Base-by-base conservation (phyloP, 2,113 vertebrate species). In the Rutilus rutilus region DNA sequence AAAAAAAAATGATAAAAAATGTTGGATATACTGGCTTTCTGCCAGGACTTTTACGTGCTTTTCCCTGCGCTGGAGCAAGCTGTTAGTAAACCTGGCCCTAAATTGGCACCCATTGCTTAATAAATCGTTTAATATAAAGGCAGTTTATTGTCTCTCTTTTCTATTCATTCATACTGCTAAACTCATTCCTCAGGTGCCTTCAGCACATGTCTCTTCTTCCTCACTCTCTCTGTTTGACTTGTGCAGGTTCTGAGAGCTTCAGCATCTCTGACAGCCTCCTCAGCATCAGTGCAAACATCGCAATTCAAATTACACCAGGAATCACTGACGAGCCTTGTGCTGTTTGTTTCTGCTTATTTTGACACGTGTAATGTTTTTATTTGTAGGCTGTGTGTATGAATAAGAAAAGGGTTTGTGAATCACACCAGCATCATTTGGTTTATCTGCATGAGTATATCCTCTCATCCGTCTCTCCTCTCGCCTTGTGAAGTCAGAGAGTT, bases 401-500 rank as follows among this genome's bases (percentile, higher is more conserved):
- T 88, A 87, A 88, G 89, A 91, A 88, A 89, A 74, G 83, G 85
- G 81, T 87, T 91, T 89, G 89, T 89, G 88, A 90, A 88, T 90
- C 89, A 78, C 89, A 91, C 90, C 87, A 87, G 86, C 91, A 89
- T 90, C 90, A 90, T 90, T 86, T 25, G 77, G 85, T 90, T 93
- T 89, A 91, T 93, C 90, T 91, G 76, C 39, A 60, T 59, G 78
- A 45, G 78, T 9, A 42, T 42, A 23, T 82, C 62, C 64, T 82
- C 79, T 67, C 78, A 62, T 60, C 30, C 21, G 86, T 87, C 89
- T 90, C 82, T 89, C 73, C 27, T 78, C 74, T 89, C 78, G 86
- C 87, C 89, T 59, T 87, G 69, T 88, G 88, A 89, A 92, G 91
- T 93, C 92, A 88, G 87, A 90, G 88, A 89, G 88, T 93, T 91